Evolutionary conservation across 2,113 vertebrate genomes (phyloP).

Genomic region (Salvelinus alpinus): DNA sequence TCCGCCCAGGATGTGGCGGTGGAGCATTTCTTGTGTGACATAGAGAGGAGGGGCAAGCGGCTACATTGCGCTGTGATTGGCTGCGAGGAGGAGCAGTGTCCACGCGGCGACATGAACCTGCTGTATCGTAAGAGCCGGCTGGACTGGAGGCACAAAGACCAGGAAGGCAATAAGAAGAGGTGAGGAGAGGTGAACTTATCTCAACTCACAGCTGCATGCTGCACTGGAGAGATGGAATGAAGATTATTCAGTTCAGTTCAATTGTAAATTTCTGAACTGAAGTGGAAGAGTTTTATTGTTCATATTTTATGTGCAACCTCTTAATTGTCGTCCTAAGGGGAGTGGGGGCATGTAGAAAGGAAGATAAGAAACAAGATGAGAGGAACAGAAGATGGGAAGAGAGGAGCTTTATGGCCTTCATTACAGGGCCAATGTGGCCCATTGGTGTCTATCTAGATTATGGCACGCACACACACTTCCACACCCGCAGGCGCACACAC

Average conservation of each 20-base stretch:
- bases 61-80: constrained; percentile 80
- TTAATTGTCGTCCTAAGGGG: constrained; percentile 12
- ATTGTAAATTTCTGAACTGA: constrained; percentile 7
- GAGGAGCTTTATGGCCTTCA: constrained; percentile 49
- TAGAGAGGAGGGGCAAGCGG: constrained; percentile 81
- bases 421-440: constrained; percentile 62
- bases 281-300: constrained; percentile 14
- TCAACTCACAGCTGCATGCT: not conserved
- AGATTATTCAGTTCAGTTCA: not conserved
- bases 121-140: constrained; percentile 80
- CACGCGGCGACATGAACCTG: constrained; percentile 80
- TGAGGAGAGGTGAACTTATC: constrained; percentile 45
- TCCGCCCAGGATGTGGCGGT: constrained; percentile 84
- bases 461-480: constrained; percentile 44
- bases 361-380: not conserved
- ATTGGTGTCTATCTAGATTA: constrained; percentile 61
- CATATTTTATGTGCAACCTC: constrained; percentile 24
- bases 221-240: not conserved
- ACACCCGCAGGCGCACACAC: constrained; percentile 25
- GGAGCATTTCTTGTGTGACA: constrained; percentile 83
- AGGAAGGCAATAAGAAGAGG: constrained; percentile 77
- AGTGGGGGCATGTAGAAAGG: not conserved
- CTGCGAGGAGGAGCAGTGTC: constrained; percentile 71
- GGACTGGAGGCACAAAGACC: constrained; percentile 81
- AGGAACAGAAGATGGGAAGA: not conserved